phyloP scores from a whole-genome alignment of 2,888 invertebrate species.

The Pardosa pseudoannulata region DNA sequence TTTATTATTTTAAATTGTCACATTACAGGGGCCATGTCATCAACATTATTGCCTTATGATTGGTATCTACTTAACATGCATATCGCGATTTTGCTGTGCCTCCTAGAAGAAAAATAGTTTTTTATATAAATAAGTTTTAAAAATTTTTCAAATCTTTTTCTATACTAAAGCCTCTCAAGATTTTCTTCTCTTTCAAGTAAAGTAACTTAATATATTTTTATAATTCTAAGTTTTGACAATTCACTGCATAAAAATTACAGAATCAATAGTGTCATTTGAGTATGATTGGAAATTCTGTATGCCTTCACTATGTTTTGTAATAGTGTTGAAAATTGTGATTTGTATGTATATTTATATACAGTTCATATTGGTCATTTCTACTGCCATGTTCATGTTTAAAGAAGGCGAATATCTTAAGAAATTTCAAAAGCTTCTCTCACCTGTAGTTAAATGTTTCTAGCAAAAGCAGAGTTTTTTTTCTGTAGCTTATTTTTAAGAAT shows the following conservation, averaged over 20 bases:
- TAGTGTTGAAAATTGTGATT: not conserved
- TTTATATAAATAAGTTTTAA: conserved; percentile 51
- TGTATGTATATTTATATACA: conserved; percentile 1
- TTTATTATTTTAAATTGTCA: not conserved
- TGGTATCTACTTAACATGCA: conserved; percentile 62
- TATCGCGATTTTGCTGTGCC: conserved; percentile 71
- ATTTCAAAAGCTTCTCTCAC: not conserved
- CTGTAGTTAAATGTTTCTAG: not conserved
- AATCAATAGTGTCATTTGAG: conserved; percentile 2
- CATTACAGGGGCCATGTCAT: conserved; percentile 61
- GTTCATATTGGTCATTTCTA: conserved; percentile 2
- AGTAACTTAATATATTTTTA: conserved; percentile 4
- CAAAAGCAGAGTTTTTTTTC: not conserved
- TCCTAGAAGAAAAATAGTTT: conserved; percentile 60
- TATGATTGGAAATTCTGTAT: not conserved
- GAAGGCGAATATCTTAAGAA: not conserved
- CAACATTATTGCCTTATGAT: conserved; percentile 69
- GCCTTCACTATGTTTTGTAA: not conserved
- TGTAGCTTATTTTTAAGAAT: too few relatives aligned
- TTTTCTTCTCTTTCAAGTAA: conserved; percentile 13
- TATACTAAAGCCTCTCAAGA: not conserved
- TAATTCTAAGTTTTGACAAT: conserved; percentile 1
- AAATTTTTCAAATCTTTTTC: conserved; percentile 31
- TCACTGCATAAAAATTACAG: not conserved
- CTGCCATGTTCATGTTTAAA: not conserved